These are phyloP conservation scores for Anastrepha ludens DNA, from an alignment of 1,140 invertebrate species.

Conservation along the genomic window DNA sequence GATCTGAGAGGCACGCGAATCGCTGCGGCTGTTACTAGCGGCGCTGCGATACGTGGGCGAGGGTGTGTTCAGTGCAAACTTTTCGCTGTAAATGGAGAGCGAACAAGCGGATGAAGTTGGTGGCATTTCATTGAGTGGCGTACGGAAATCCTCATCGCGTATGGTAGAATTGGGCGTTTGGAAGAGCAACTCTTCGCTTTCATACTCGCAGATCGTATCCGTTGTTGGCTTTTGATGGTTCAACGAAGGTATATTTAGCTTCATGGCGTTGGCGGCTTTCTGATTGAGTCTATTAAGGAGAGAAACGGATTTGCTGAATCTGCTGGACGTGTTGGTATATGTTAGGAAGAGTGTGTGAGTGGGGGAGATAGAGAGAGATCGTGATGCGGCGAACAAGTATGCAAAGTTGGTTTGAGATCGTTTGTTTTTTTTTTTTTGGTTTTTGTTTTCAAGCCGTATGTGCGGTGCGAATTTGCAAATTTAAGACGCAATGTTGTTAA, in stretches of 20 bases:
- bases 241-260: conserved; percentile 69
- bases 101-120: conserved; percentile 55
- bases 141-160: conserved; percentile 67
- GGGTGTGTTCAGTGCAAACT: conserved; percentile 56
- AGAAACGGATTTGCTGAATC: conserved; percentile 74
- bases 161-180: conserved; percentile 70
- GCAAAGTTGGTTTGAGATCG: neutral
- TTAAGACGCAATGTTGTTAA: neutral
- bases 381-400: conserved; percentile 1
- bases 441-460: neutral
- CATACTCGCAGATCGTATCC: conserved; percentile 65
- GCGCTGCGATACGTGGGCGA: conserved; percentile 62
- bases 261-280: conserved; percentile 72
- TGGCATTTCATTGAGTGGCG: conserved; percentile 66
- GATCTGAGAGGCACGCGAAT: conserved; percentile 62
- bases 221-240: conserved; percentile 59
- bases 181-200: conserved; percentile 68
- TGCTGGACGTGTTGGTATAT: conserved; percentile 60
- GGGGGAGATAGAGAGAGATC: neutral
- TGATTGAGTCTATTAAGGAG: conserved; percentile 74
- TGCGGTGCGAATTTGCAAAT: neutral
- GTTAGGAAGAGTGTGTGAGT: conserved; percentile 39
- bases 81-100: conserved; percentile 53
- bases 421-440: neutral
- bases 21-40: conserved; percentile 56